These are phyloP conservation scores for Saturnia japonica DNA, from an alignment of 2,888 invertebrate species.

Conservation along the genomic window DNA sequence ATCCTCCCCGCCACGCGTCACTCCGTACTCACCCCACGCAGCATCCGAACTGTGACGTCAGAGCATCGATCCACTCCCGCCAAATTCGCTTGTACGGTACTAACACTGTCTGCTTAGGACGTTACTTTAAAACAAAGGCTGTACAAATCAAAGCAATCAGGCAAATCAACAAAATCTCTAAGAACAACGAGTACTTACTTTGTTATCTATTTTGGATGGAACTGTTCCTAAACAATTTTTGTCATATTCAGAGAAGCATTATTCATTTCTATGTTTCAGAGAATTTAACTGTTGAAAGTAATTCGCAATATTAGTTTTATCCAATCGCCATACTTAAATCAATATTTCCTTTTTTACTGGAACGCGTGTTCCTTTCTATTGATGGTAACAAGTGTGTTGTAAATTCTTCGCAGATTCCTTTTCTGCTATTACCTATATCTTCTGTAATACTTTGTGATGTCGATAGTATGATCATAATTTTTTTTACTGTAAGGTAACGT, in stretches of 20 bases:
- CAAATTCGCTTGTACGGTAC: constrained; percentile 17
- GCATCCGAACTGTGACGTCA: constrained; percentile 72
- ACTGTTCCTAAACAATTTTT: neutral
- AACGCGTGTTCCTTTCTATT: neutral
- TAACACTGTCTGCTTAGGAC: constrained; percentile 16
- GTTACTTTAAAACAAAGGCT: constrained; percentile 15
- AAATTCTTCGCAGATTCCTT: neutral
- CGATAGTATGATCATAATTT: no score
- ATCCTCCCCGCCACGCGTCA: constrained; percentile 32
- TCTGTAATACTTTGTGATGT: neutral
- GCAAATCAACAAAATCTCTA: neutral
- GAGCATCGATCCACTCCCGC: constrained; percentile 65
- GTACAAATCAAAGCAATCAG: neutral
- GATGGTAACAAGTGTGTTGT: neutral
- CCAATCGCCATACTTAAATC: neutral
- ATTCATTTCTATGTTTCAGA: neutral
- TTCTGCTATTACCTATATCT: neutral
- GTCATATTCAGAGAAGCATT: neutral
- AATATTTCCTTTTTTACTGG: neutral
- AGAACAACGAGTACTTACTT: neutral
- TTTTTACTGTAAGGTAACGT: neutral
- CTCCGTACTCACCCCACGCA: constrained; percentile 45
- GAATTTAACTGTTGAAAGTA: neutral
- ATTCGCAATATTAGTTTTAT: neutral
- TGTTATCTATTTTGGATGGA: neutral